These are phyloP conservation scores for Eudasyphora cyanicolor DNA, from an alignment of 2,888 invertebrate species.

Conservation along the genomic window DNA sequence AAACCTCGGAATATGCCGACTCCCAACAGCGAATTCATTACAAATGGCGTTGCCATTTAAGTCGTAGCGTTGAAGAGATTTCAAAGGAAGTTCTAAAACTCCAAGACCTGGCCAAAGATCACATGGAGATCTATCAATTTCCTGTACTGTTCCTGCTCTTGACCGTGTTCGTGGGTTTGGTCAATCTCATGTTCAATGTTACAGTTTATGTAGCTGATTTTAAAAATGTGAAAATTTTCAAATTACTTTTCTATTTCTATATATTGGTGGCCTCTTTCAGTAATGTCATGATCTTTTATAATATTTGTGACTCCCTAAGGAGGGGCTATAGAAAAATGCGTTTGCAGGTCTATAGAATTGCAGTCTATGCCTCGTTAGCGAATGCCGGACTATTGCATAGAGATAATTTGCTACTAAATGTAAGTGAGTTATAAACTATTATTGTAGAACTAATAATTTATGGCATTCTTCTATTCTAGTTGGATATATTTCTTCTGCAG, in stretches of 20 bases:
- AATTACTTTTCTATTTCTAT: neutral
- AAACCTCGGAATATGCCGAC: neutral
- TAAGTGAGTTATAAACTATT: neutral
- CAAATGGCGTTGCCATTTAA: slow-evolving; percentile 63
- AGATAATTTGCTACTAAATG: neutral
- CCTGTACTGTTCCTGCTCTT: slow-evolving; percentile 67
- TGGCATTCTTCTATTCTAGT: slow-evolving; percentile 50
- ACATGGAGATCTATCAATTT: slow-evolving; percentile 59
- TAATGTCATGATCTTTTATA: slow-evolving; percentile 62
- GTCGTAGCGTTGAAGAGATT: slow-evolving; percentile 60
- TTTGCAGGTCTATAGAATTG: slow-evolving; percentile 6
- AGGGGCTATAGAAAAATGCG: slow-evolving; percentile 1
- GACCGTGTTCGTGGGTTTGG: slow-evolving; percentile 64
- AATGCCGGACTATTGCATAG: neutral
- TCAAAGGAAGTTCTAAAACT: slow-evolving; percentile 53
- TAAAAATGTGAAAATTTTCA: neutral
- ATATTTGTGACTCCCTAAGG: slow-evolving; percentile 59
- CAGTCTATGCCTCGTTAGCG: slow-evolving; percentile 18
- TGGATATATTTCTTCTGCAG: slow-evolving; percentile 58
- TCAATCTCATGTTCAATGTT: slow-evolving; percentile 64
- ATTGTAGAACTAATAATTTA: neutral
- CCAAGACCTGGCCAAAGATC: slow-evolving; percentile 48
- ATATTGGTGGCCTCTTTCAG: slow-evolving; percentile 51
- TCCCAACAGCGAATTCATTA: neutral
- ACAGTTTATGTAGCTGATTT: slow-evolving; percentile 48